These are phyloP conservation scores for Cydia strobilella DNA, from an alignment of 1,140 invertebrate genomes.

Conservation along the genomic window DNA sequence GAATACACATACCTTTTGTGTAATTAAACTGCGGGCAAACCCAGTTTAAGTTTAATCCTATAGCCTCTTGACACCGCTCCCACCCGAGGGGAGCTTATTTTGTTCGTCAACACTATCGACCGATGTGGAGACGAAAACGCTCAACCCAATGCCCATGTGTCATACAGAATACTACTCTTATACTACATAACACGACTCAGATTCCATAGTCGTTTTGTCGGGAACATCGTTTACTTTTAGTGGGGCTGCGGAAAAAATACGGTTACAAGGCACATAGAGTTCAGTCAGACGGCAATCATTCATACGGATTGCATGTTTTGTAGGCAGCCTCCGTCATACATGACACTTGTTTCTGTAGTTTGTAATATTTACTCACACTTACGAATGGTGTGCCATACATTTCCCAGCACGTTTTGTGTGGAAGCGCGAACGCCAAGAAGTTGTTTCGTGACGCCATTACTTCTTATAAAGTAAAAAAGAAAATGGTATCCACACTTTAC, in stretches of 20 bases:
- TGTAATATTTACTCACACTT: constrained; percentile 56
- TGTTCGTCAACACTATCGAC: constrained; percentile 78
- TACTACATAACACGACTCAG: constrained; percentile 52
- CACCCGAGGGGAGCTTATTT: constrained; percentile 74
- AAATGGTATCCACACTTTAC: constrained; percentile 28
- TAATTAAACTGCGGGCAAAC: constrained; percentile 78
- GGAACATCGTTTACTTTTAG: constrained; percentile 54
- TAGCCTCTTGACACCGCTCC: constrained; percentile 78
- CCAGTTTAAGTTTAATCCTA: constrained; percentile 79
- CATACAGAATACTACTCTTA: constrained; percentile 64
- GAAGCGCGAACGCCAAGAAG: constrained; percentile 43
- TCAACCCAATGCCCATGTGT: constrained; percentile 59
- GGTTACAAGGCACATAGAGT: constrained; percentile 56
- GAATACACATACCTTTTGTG: constrained; percentile 76
- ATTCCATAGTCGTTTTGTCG: constrained; percentile 50
- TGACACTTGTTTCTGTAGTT: constrained; percentile 57
- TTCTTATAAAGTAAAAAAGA: constrained; percentile 16
- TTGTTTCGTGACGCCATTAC: constrained; percentile 35
- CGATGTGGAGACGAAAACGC: constrained; percentile 68
- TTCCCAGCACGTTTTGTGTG: constrained; percentile 39
- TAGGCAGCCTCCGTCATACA: constrained; percentile 54
- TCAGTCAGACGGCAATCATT: constrained; percentile 63
- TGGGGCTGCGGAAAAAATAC: constrained; percentile 59
- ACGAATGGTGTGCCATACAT: constrained; percentile 48
- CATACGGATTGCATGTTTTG: constrained; percentile 65